Evolutionary conservation across 2,888 invertebrate species (phyloP), one percentile per base, ranked within the genome.

Genomic region (Pyrocoelia pectoralis): DNA sequence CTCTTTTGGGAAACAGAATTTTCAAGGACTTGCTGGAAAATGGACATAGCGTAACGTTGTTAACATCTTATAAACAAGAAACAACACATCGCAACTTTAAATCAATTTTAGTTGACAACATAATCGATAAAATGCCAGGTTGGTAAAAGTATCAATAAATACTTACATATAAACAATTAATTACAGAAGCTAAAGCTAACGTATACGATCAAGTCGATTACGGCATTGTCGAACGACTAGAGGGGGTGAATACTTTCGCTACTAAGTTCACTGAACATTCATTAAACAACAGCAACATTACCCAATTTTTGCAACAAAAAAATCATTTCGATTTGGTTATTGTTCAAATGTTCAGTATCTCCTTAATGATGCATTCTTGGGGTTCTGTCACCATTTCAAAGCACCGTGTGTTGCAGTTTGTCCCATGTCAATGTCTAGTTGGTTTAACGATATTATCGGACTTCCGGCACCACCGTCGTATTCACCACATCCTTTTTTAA

Each of bases 371-470:
- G 83, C 83, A 1, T 70, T 76, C 12, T 72, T 38, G 43, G 83
- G 83, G 0, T 67, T 78, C 5, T 74, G 74, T 12, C 70, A 75
- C 50, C 72, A 73, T 56, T 73, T 72, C 55, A 71, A 76, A 12
- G 73, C 73, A 1, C 75, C 76, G 0, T 50, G 74, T 9, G 69
- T 79, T 14, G 29, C 72, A 1, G 65, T 78, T 2, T 80, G 80
- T 70, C 81, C 68, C 0, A 15, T 60, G 8, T 81, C 79, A 14
- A 78, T 78, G 55, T 76, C 78, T 52, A 77, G 79, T 49, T 80
- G 79, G 68, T 79, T 82, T 72, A 81, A 81, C 51, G 79, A 80
- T 59, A 77, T 80, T 67, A 79, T 82, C 76, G 84, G 84, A 0
- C 70, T 80, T 43, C 78, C 83, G 1, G 76, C 75, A 1, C 80